Evolutionary conservation across 2,888 invertebrate species (phyloP).

Genomic region (Caenorhabditis sp.): DNA sequence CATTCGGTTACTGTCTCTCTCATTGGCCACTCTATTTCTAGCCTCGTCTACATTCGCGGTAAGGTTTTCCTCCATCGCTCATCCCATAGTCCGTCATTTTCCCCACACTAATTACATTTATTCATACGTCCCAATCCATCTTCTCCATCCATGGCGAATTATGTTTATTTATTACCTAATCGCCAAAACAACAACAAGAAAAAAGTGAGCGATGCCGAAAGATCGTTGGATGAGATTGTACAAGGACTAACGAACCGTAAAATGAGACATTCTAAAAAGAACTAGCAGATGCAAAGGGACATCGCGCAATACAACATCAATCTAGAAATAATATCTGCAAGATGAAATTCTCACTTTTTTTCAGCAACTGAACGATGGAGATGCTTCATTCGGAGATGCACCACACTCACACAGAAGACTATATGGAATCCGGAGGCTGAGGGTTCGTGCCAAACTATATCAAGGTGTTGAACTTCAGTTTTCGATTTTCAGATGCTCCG

Average conservation of each 20-base stretch:
- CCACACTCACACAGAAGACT: slow-evolving; percentile 70
- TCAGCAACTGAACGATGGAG: slow-evolving; percentile 53
- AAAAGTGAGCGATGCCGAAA: slow-evolving; percentile 23
- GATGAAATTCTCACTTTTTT: background rate
- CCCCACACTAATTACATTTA: slow-evolving; percentile 26
- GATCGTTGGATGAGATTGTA: slow-evolving; percentile 38
- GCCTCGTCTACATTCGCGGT: slow-evolving; percentile 46
- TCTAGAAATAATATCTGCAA: background rate
- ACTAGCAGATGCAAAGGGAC: slow-evolving; percentile 8
- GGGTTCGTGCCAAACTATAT: slow-evolving; percentile 39
- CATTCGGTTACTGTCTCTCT: slow-evolving; percentile 62
- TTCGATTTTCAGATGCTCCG: slow-evolving; percentile 61
- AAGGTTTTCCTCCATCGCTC: slow-evolving; percentile 24
- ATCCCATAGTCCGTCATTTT: slow-evolving; percentile 4
- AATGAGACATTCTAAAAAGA: slow-evolving; percentile 19
- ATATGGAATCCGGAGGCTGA: slow-evolving; percentile 72
- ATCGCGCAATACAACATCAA: background rate
- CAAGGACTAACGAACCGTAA: slow-evolving; percentile 33
- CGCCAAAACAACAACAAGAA: slow-evolving; percentile 56
- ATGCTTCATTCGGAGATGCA: slow-evolving; percentile 64
- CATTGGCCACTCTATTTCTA: slow-evolving; percentile 46
- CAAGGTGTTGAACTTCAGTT: background rate
- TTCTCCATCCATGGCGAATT: slow-evolving; percentile 52
- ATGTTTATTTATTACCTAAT: slow-evolving; percentile 65
- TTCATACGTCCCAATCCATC: slow-evolving; percentile 7